Evolutionary conservation across 2,888 invertebrate genomes (phyloP).

Genomic region (Gasteruption jaculator): DNA sequence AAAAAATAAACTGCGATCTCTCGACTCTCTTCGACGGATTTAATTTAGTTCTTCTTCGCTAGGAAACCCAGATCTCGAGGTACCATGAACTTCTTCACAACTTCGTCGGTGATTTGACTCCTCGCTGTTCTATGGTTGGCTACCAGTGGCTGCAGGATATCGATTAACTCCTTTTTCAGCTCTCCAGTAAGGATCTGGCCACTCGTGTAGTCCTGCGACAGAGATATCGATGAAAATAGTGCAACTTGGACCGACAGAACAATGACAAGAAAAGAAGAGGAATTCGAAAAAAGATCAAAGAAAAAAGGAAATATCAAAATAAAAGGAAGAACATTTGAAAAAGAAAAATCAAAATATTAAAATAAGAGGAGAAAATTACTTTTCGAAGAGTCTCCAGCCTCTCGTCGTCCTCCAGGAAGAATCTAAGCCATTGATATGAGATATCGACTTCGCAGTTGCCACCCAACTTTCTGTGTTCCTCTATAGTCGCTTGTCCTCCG

Average conservation of each 20-base stretch:
- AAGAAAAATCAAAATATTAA: neutral
- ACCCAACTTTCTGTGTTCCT: conserved; percentile 85
- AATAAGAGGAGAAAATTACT: conserved; percentile 44
- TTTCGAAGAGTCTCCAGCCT: conserved; percentile 70
- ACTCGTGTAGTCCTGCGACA: conserved; percentile 68
- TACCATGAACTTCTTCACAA: conserved; percentile 78
- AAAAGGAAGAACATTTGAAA: too few relatives aligned
- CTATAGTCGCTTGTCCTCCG: conserved; percentile 88
- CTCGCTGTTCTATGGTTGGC: conserved; percentile 77
- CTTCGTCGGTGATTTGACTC: conserved; percentile 77
- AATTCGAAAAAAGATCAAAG: conserved; percentile 6
- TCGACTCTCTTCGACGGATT: conserved; percentile 1
- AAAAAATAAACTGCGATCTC: too few relatives aligned
- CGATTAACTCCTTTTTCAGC: conserved; percentile 87
- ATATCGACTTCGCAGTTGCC: conserved; percentile 97
- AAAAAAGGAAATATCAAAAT: neutral
- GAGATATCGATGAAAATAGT: too few relatives aligned
- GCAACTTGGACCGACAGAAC: too few relatives aligned
- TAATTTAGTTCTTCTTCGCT: too few relatives aligned
- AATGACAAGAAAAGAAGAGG: conserved; percentile 1
- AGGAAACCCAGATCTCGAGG: conserved; percentile 74
- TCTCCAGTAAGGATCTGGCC: conserved; percentile 92
- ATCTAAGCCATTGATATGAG: conserved; percentile 88
- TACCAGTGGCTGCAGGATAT: conserved; percentile 73
- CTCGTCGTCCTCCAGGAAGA: conserved; percentile 92